phyloP scores from a whole-genome alignment of 2,888 invertebrate genomes.

The Tenthredo notha region DNA sequence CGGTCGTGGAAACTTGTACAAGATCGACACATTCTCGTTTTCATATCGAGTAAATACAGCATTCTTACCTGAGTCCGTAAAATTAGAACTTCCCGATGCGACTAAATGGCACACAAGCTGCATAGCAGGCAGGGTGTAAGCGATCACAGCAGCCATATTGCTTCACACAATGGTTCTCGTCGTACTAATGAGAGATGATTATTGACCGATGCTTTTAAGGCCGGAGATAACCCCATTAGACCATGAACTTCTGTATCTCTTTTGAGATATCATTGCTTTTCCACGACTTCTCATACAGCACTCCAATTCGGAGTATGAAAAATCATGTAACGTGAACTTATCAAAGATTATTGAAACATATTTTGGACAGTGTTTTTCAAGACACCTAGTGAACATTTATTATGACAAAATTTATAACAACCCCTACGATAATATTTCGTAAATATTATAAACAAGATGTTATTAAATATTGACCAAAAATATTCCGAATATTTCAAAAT shows the following conservation, averaged over 20 bases:
- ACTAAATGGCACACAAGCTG: conserved; percentile 17
- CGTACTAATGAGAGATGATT: not conserved
- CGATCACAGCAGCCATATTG: conserved; percentile 9
- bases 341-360: too few relatives aligned
- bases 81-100: not conserved
- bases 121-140: not conserved
- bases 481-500: too few relatives aligned
- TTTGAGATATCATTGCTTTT: not conserved
- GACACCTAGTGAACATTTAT: too few relatives aligned
- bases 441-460: too few relatives aligned
- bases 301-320: too few relatives aligned
- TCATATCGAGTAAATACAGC: not conserved
- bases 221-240: not conserved
- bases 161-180: not conserved
- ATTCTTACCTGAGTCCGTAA: not conserved
- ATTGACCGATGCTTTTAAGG: not conserved
- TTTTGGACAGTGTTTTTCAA: too few relatives aligned
- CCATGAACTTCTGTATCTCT: not conserved
- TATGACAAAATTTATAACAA: too few relatives aligned
- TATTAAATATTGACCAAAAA: too few relatives aligned
- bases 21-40: not conserved
- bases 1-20: not conserved
- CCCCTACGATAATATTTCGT: too few relatives aligned
- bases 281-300: too few relatives aligned
- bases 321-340: too few relatives aligned